Base-by-base conservation (phyloP, 2,888 invertebrate species). In the Gortyna flavago region DNA sequence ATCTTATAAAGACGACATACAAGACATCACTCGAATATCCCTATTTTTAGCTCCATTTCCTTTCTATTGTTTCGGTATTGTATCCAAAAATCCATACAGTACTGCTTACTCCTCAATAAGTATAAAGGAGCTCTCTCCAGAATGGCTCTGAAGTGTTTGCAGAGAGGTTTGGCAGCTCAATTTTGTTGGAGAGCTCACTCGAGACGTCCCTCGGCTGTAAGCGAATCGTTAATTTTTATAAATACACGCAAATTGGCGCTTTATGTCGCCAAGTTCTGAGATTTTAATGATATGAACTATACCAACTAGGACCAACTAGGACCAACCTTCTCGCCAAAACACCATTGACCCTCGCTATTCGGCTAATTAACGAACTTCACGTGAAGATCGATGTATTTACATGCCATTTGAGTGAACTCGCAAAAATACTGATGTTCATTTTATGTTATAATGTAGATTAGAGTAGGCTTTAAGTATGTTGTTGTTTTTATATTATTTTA, bases 71-170 rank as follows among this genome's bases (percentile, higher is more conserved):
- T 72, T 79, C 65, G 25, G 29, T 38, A 72, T 67, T 73, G 70
- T 86, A 68, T 73, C 57, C 57, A 41, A 67, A 82, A 79, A 61
- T 48, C 67, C 70, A 71, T 83, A 83, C 48, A 83, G 38, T 44
- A 57, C 59, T 80, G 84, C 84, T 78, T 76, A 82, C 64, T 83
- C 57, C 35, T 71, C 80, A 81, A 83, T 85, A 76, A 71, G 51
- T 79, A 75, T 74, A 85, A 89, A 88, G 85, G 86, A 81, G 88
- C 88, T 83, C 85, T 77, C 32, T 83, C 86, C 83, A 87, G 88
- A 78, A 80, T 79, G 64, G 70, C 54, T 44, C 54, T 81, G 48
- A 75, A 89, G 89, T 90, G 89, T 89, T 90, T 89, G 87, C 87
- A 13, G 54, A 89, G 87, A 81, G 72, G 78, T 81, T 79, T 78